phyloP scores from a whole-genome alignment of 2,113 vertebrate genomes.

The Mirza zaza region DNA sequence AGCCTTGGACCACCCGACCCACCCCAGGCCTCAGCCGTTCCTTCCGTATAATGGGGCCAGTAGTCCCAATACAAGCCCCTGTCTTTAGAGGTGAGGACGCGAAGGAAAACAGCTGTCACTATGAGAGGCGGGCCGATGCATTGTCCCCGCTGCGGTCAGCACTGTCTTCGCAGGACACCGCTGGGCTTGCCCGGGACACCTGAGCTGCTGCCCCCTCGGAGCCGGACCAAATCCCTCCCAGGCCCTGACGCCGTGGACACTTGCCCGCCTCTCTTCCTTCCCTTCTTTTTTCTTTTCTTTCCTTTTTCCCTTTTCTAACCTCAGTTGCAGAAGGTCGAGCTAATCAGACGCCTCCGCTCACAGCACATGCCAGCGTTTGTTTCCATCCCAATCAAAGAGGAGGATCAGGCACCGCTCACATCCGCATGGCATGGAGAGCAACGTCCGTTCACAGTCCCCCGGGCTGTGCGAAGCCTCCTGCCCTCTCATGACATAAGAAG shows the following conservation, averaged over 20 bases:
- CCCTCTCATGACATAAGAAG: not conserved
- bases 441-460: accelerated
- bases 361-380: accelerated
- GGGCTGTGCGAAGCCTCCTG: no score
- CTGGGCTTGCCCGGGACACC: not conserved
- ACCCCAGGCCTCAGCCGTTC: not conserved
- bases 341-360: accelerated
- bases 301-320: not conserved
- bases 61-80: not conserved
- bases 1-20: not conserved
- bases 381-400: not conserved
- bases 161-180: accelerated
- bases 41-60: not conserved
- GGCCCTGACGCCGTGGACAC: accelerated
- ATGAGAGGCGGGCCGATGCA: accelerated
- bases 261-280: not conserved
- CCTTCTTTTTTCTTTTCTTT: no score
- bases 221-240: not conserved
- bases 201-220: not conserved
- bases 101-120: accelerated
- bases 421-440: not conserved
- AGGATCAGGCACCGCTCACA: not conserved
- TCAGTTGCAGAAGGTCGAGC: not conserved
- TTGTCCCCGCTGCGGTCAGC: accelerated
- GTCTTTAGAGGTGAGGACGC: not conserved